phyloP scores from a whole-genome alignment of 1,140 invertebrate species.

The Micrasema longulum region DNA sequence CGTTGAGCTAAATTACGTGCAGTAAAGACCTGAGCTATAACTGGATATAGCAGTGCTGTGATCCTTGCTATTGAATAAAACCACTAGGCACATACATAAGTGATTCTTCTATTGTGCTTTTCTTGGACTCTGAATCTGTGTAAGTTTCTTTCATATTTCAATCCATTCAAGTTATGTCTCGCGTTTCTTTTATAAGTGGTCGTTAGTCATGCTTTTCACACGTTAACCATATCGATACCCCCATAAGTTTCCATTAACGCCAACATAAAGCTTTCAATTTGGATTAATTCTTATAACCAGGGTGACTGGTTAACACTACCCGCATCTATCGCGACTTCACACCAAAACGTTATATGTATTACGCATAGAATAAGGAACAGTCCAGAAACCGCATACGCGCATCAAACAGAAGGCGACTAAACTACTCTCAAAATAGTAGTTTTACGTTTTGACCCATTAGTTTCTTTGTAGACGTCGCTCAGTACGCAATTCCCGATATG shows the following conservation, averaged over 20 bases:
- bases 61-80: conserved; percentile 18
- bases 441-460: too few species aligned
- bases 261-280: conserved; percentile 20
- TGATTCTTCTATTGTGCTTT: conserved; percentile 2
- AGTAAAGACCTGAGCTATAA: background rate
- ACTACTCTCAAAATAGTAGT: too few species aligned
- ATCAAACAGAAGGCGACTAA: too few species aligned
- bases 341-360: too few species aligned
- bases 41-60: conserved; percentile 19
- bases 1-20: conserved; percentile 8
- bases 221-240: conserved; percentile 14
- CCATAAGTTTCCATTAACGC: conserved; percentile 12
- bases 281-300: conserved; percentile 1
- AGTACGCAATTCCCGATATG: too few species aligned
- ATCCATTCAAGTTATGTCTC: background rate
- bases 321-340: conserved; percentile 9
- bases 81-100: conserved; percentile 11
- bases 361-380: too few species aligned
- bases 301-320: conserved; percentile 7
- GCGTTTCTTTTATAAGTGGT: too few species aligned
- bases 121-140: conserved; percentile 1
- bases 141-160: conserved; percentile 2
- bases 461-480: too few species aligned
- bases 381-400: too few species aligned
- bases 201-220: too few species aligned